Base-by-base conservation (phyloP, 1,140 invertebrate species). In the Notospermus geniculatus region DNA sequence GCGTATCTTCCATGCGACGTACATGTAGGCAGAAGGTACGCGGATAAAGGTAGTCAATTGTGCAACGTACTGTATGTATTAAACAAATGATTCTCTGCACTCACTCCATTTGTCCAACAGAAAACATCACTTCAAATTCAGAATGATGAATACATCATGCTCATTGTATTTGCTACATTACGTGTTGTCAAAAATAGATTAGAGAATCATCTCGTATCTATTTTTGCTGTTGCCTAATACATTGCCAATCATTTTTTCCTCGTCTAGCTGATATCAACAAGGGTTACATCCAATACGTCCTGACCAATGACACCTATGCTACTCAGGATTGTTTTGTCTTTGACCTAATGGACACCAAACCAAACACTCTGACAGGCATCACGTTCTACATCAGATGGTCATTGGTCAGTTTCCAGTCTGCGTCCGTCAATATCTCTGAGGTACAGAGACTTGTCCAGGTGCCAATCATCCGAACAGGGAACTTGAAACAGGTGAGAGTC, bases 301-400 rank as follows among this genome's bases (percentile, higher is more conserved):
- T 81, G 53, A 75, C 68, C 9, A 54, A 72, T n/a, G 64, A 59
- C 17, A 46, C 55, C 0, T 36, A 58, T 9, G 66, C 56, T 15
- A 60, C 63, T 23, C 63, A 72, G 58, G 79, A 81, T 61, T 70
- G 62, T 58, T 81, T 81, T 61, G 64, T 62, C 45, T 80, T 80
- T 71, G 71, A 75, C 62, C 66, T 79, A 11, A 70, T 71, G 61
- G 78, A 80, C 63, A 73, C 67, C 36, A 72, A 70, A 58, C 75
- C 74, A 1, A 78, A 79, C 52, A 62, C 71, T 39, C 60, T 81
- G 0, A 58, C 73, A 11, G 70, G 69, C 29, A 77, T 76, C 54
- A 65, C 62, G 1, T 79, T 81, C 67, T 70, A 79, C 59, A 71
- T 81, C 56, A 67, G 59, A 28, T 81, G 79, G 79, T 75, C 76